Base-by-base conservation (phyloP, 2,888 invertebrate genomes). In the Euproctis similis region DNA sequence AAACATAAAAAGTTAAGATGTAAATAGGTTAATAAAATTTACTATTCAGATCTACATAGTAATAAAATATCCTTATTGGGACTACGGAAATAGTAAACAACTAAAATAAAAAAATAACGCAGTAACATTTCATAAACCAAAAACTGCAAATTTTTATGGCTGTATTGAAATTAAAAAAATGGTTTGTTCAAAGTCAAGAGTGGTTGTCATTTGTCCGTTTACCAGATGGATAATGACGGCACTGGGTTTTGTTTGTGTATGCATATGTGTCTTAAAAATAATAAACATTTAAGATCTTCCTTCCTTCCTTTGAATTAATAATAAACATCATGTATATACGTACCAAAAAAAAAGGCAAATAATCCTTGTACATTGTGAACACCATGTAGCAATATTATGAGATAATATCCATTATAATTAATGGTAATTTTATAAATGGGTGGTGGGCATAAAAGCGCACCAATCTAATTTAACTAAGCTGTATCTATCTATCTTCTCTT, bases 401-500 rank as follows among this genome's bases (percentile, higher is more conserved):
- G 53, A 56, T 53, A 50, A 40, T 47, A 44, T 14, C 14, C 6
- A 14, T 14, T 14, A 14, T 14, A 14, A 14, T n/a, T n/a, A n/a
- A n/a, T n/a, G n/a, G n/a, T n/a, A n/a, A n/a, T 44, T 19, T 19
- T 42, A 35, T 30, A 30, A n/a, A 33, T 47, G 45, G 52, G 51
- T 52, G 52, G 50, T 49, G 54, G 50, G 46, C 25, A 42, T 43
- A 42, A 34, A 42, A 34, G 41, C 42, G 48, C 46, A 44, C 46
- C 30, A 42, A 35, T 34, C 36, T 48, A 52, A 34, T 41, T n/a
- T n/a, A n/a, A n/a, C n/a, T n/a, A n/a, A n/a, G n/a, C n/a, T n/a
- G 34, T 48, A 51, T 42, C 42, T 53, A 54, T n/a, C n/a, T 47
- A 51, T 59, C 59, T 46, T 50, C 52, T 59, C 67, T 70, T 78